Base-by-base conservation (phyloP, 2,113 vertebrate species). In the Siniperca knerii region DNA sequence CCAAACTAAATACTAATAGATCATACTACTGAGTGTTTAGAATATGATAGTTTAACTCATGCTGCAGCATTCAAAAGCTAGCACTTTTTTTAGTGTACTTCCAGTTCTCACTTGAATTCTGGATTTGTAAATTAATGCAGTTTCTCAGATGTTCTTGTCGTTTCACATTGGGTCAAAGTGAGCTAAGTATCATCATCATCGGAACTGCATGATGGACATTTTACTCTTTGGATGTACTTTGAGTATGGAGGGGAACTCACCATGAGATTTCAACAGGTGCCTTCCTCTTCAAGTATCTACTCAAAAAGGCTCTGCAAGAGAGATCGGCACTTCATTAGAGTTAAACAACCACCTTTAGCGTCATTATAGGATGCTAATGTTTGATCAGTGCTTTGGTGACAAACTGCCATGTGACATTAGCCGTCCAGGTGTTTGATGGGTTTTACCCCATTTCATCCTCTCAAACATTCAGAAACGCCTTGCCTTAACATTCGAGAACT, bases 111-210 rank as follows among this genome's bases (percentile, higher is more conserved):
- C 29, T 29, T 29, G 29, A 29, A 29, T 29, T 29, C 29, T 29
- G 29, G 29, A 29, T 29, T 25, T 29, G 35, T 37, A 37, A 37
- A 6, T 37, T 37, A 37, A 50, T 23, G 77, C 82, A 90, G 85
- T 90, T 92, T 65, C 96, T 97, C 96, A 96, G 96, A 3, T 48
- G 94, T 96, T 96, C 42, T 1, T 89, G 55, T 88, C 77, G 84
- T 97, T 96, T 96, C 95, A 96, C 92, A 93, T 54, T 0, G 81
- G 78, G 3, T 97, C 96, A 96, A 96, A 97, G 96, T 97, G 96
- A 96, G 96, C 96, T 96, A 96, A 94, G 93, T 90, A 21, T 88
- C 69, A 90, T 97, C 95, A 96, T 97, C 96, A 96, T 40, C 35
- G 96, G 52, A 89, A 93, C 81, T 50, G 86, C 80, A 50, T 7